Base-by-base conservation (phyloP, 2,888 invertebrate genomes). In the Caenorhabditis auriculariae region DNA sequence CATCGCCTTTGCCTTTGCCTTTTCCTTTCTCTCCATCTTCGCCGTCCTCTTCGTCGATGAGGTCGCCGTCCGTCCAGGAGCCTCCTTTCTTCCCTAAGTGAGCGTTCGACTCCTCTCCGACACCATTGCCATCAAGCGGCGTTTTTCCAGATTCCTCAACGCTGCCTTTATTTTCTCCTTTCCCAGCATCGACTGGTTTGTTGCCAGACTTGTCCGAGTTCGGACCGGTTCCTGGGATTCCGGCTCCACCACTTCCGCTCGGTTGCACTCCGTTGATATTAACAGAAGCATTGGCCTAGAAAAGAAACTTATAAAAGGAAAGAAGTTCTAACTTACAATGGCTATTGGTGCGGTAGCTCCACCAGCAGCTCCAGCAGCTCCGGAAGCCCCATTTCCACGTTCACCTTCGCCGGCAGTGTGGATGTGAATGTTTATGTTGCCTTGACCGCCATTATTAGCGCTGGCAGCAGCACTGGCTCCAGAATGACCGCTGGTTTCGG, bases 401-500 rank as follows among this genome's bases (percentile, higher is more conserved):
- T 12, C 26, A 15, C 21, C 35, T 19, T 17, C 38, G 24, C 60
- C 66, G 27, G 41, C 53, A 2, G 66, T 69, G 19, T 66, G 64
- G 9, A 66, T 57, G 1, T 46, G 60, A 15, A 69, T 64, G 23
- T 69, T 66, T 44, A 69, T 66, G 45, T 60, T 63, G 27, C 63
- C 63, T 42, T 52, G 50, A 4, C 53, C 29, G n/a, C 59, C 58
- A 19, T 27, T 24, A 9, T 28, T 37, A 21, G 41, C 24, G 28
- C 32, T 19, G 24, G 37, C 26, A 7, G 6, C 44, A 4, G 48
- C 50, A 26, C 15, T 7, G 9, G 29, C 49, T 12, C 42, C 48
- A 3, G 43, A 35, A n/a, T n/a, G 42, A 2, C 27, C 51, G 29
- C 24, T 43, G 21, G 28, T 15, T 9, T n/a, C 47, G n/a, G 47